Percentiles rank a stretch among this genome's conserved stretches.
Conservation (phyloP, 2,113 vertebrate species). For the Macrotis lagotis region DNA sequence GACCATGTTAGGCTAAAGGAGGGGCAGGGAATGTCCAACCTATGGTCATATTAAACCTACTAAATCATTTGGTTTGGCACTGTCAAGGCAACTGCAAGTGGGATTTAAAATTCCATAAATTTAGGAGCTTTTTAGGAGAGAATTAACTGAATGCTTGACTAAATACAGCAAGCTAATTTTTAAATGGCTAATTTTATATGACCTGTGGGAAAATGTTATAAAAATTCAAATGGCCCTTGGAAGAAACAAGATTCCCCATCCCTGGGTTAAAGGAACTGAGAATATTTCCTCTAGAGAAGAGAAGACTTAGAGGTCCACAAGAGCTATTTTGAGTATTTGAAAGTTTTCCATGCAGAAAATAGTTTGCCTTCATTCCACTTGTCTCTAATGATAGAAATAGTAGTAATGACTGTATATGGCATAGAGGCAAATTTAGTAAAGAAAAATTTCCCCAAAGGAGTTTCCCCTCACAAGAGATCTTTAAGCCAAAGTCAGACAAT, state of each 20-base stretch:
- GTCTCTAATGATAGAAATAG: background rate
- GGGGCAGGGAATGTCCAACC: too few species aligned
- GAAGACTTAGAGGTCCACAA: background rate
- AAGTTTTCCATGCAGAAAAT: background rate
- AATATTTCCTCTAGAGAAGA: background rate
- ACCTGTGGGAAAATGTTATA: too few species aligned
- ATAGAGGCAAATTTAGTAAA: background rate
- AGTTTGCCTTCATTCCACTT: background rate
- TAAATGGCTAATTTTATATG: too few species aligned
- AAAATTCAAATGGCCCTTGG: too few species aligned
- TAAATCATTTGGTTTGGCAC: too few species aligned
- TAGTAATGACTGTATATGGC: background rate
- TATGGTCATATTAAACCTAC: too few species aligned
- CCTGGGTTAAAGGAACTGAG: background rate
- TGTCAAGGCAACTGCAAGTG: too few species aligned
- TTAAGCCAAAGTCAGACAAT: background rate
- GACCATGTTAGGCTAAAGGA: background rate
- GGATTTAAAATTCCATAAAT: too few species aligned
- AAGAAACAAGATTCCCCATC: too few species aligned
- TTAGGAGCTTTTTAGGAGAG: too few species aligned
- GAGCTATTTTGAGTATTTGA: background rate
- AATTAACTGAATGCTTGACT: too few species aligned
- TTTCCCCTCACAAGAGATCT: background rate
- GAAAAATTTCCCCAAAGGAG: background rate
- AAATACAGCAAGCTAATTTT: too few species aligned